These are phyloP conservation scores for Parasteatoda tepidariorum DNA, from an alignment of 1,140 invertebrate species.

Conservation along the genomic window DNA sequence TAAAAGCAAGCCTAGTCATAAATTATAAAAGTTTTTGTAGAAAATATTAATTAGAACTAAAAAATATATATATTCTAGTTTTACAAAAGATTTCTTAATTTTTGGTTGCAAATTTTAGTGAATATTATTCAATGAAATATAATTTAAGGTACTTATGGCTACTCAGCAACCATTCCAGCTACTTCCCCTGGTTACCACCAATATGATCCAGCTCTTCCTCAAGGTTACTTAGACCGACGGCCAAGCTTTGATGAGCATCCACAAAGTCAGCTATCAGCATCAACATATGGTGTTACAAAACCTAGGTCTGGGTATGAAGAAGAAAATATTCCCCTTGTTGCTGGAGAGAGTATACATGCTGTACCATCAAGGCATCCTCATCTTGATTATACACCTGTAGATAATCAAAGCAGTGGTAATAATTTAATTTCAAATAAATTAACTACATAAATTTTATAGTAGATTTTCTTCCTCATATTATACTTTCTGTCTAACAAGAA, in stretches of 20 bases:
- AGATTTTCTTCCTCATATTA: too few relatives aligned
- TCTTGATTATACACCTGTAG: slow-evolving; percentile 54
- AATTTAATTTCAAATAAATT: too few relatives aligned
- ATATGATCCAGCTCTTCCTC: slow-evolving; percentile 62
- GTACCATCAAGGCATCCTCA: slow-evolving; percentile 54
- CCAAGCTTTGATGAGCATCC: slow-evolving; percentile 64
- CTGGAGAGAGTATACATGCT: slow-evolving; percentile 35
- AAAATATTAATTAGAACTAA: too few relatives aligned
- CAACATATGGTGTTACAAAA: slow-evolving; percentile 33
- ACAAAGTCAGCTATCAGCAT: slow-evolving; percentile 13
- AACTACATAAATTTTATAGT: too few relatives aligned
- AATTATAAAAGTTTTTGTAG: too few relatives aligned
- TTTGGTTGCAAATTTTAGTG: too few relatives aligned
- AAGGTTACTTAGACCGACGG: slow-evolving; percentile 64
- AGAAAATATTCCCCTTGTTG: slow-evolving; percentile 17
- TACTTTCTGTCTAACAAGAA: too few relatives aligned
- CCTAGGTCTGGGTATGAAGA: slow-evolving; percentile 33
- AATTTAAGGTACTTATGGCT: slow-evolving; percentile 63
- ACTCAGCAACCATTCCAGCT: slow-evolving; percentile 35
- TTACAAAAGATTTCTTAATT: too few relatives aligned
- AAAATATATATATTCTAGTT: too few relatives aligned
- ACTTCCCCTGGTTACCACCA: slow-evolving; percentile 61
- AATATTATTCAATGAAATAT: too few relatives aligned
- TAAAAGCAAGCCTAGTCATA: too few relatives aligned
- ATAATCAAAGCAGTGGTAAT: slow-evolving; percentile 49